Evolutionary conservation across 2,113 vertebrate species (phyloP).

Genomic region (Myrmophylax atrothorax): DNA sequence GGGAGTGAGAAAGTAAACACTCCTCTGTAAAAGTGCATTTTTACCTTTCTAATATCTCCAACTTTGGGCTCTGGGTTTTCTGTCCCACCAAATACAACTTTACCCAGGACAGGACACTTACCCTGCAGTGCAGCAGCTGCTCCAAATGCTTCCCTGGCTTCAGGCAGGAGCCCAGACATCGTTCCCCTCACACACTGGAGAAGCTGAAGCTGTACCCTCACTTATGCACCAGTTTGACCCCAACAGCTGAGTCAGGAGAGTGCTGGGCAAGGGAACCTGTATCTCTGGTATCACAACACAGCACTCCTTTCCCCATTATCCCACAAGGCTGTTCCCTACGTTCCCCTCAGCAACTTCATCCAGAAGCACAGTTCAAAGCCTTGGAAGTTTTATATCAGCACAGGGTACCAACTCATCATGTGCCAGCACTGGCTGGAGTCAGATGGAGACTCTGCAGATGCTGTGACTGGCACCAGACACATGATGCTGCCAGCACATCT

Average conservation of each 20-base stretch:
- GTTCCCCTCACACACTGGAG: accelerated
- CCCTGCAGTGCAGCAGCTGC: not conserved
- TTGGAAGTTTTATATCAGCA: not conserved
- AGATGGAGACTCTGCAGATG: not conserved
- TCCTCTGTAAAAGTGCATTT: not conserved
- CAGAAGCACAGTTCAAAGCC: not conserved
- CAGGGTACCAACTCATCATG: accelerated
- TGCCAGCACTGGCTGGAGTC: not conserved
- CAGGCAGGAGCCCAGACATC: not conserved
- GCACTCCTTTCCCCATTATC: not conserved
- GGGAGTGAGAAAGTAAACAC: not conserved
- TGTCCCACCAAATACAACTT: not conserved
- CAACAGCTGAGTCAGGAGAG: accelerated
- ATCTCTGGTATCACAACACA: accelerated
- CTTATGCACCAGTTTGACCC: accelerated
- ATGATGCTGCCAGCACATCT: not conserved
- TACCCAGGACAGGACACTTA: not conserved
- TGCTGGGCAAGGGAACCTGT: not conserved
- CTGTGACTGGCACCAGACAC: not conserved
- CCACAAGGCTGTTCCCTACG: not conserved
- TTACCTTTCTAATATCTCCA: not conserved
- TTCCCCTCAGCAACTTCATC: not conserved
- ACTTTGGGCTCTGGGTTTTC: not conserved
- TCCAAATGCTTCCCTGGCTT: not conserved
- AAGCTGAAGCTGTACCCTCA: accelerated